Conservation (phyloP, 1,140 invertebrate genomes). For the Lepidurus couesii region DNA sequence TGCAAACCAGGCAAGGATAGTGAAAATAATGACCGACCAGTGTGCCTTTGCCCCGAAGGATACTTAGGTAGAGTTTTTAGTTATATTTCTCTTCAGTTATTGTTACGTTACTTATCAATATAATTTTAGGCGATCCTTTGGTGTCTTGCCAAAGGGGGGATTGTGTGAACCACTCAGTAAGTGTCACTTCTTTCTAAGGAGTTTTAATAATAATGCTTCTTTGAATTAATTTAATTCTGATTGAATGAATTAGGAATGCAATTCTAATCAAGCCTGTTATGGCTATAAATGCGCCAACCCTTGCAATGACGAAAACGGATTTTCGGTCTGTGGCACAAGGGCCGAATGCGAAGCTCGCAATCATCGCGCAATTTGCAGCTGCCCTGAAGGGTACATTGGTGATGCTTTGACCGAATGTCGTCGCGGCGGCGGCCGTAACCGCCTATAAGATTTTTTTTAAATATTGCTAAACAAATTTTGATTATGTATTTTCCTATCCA, state of each 20-base stretch:
- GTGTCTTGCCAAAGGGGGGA: conserved; percentile 42
- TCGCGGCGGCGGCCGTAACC: conserved; percentile 36
- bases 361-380: conserved; percentile 78
- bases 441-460: not conserved
- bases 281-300: conserved; percentile 64
- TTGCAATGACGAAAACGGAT: conserved; percentile 57
- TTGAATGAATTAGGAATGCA: conserved; percentile 51
- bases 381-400: conserved; percentile 69
- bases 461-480: not conserved
- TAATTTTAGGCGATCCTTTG: conserved; percentile 61
- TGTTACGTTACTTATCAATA: not conserved
- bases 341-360: conserved; percentile 65
- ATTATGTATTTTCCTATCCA: not conserved
- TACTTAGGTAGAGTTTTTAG: conserved; percentile 49
- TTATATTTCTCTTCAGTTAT: no score
- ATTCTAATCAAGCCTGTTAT: conserved; percentile 63
- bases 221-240: not conserved
- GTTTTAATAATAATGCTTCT: no score
- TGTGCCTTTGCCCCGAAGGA: conserved; percentile 70
- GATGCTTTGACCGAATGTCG: conserved; percentile 60
- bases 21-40: conserved; percentile 69
- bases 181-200: conserved; percentile 37
- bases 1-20: conserved; percentile 76
- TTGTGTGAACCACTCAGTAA: conserved; percentile 32
- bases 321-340: conserved; percentile 59